Evolutionary conservation across 2,888 invertebrate genomes (phyloP), one percentile per base, ranked within the genome.

Genomic region (Lycaena phlaeas): DNA sequence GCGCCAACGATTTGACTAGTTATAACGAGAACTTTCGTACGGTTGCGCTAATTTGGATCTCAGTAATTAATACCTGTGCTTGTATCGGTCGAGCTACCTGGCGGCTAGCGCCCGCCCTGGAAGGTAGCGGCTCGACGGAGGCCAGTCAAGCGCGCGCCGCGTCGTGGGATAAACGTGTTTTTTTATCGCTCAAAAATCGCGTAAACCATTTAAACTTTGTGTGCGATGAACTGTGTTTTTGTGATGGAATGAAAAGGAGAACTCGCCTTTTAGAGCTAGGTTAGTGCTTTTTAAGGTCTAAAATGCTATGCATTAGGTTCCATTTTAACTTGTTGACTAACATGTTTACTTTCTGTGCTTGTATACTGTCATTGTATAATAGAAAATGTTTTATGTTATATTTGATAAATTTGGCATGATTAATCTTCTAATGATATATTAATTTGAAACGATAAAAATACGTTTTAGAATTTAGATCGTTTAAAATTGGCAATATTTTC

Each of bases 11-110:
- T 68, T 65, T 60, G 61, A 65, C 60, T 64, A 63, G 62, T 57
- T 65, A 59, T 61, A 62, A 66, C 58, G 62, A 58, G 61, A 65
- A 68, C 50, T 53, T 54, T 52, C 43, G 50, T 47, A 54, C 54
- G 54, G 57, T 53, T 48, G 75, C 70, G 68, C 68, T 78, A 74
- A 76, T 79, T 76, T 69, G 64, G 61, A 63, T 68, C 57, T 56
- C 58, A 64, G 73, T 77, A 78, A 79, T 78, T 76, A 78, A 75
- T 75, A 70, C 68, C 62, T 68, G 63, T 64, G 22, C 52, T 56
- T 34, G 51, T 48, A 50, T 44, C 44, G 48, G 46, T 43, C 41
- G 49, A 52, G 46, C 49, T 53, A 47, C 61, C 59, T 58, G 56
- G 59, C 55, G 56, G 61, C 55, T 57, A 57, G 40, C 43, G 49